phyloP scores from a whole-genome alignment of 2,797 vertebrate genomes.

The Scarus forsteni region DNA sequence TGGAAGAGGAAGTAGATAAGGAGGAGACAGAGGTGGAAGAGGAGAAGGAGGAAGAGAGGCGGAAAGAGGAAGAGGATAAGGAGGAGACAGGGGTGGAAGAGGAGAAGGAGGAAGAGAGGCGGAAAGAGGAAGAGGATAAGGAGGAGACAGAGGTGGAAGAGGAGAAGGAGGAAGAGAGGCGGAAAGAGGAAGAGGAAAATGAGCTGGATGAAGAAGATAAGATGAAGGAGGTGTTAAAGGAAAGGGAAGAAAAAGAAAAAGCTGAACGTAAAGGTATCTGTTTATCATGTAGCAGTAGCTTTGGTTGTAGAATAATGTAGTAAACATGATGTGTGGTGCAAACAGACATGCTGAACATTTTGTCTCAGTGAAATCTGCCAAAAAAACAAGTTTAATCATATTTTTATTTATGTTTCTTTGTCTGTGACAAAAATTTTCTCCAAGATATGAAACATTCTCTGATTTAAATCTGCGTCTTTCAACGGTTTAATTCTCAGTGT shows the following conservation, averaged over 20 bases:
- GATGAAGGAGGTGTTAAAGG: not conserved
- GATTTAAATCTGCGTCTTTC: too few relatives aligned
- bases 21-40: not conserved
- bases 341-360: not conserved
- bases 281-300: not conserved
- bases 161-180: not conserved
- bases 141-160: not conserved
- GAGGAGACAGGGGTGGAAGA: not conserved
- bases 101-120: too few relatives aligned
- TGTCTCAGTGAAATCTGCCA: not conserved
- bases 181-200: not conserved
- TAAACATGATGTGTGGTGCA: too few relatives aligned
- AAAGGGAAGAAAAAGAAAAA: not conserved
- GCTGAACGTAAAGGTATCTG: slow-evolving; percentile 12
- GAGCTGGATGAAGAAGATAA: not conserved
- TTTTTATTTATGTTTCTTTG: too few relatives aligned
- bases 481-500: too few relatives aligned
- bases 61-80: not conserved
- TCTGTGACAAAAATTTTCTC: too few relatives aligned
- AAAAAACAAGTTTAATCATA: too few relatives aligned
- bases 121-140: not conserved
- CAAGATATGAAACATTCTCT: too few relatives aligned
- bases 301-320: not conserved
- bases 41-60: not conserved
- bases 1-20: not conserved